Percentiles rank a stretch among this genome's conserved stretches.
phyloP scores from a whole-genome alignment of 1,140 invertebrate genomes.

The Papilio helenus region DNA sequence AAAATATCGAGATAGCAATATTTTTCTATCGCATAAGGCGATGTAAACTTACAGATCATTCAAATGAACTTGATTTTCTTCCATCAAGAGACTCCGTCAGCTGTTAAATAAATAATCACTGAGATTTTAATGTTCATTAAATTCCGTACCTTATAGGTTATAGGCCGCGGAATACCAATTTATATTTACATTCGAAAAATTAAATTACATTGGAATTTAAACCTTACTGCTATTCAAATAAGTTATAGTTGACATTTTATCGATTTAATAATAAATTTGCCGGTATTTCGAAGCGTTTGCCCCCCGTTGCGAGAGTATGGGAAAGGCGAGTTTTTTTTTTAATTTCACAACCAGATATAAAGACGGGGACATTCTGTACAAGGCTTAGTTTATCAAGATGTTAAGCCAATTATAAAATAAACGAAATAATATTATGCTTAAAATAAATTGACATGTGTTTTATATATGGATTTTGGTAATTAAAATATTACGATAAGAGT shows the following conservation, averaged over 20 bases:
- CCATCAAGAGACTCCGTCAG: slow-evolving; percentile 27
- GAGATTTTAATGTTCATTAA: slow-evolving; percentile 45
- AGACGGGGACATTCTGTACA: slow-evolving; percentile 33
- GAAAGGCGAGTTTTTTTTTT: slow-evolving; percentile 45
- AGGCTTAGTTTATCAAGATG: slow-evolving; percentile 16
- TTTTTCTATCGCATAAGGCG: neutral
- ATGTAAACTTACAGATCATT: neutral
- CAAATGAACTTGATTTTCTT: slow-evolving; percentile 25
- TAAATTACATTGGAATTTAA: neutral
- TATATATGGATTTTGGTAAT: neutral
- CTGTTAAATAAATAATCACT: slow-evolving; percentile 37
- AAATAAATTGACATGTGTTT: slow-evolving; percentile 8
- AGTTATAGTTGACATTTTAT: slow-evolving; percentile 9
- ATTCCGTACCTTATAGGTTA: slow-evolving; percentile 42
- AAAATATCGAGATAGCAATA: too few species aligned
- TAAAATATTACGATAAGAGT: neutral
- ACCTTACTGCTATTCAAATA: neutral
- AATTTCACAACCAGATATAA: slow-evolving; percentile 36
- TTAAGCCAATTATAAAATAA: slow-evolving; percentile 25
- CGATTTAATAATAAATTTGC: neutral
- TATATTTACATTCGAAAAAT: neutral
- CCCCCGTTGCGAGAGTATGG: slow-evolving; percentile 46
- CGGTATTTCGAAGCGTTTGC: slow-evolving; percentile 41
- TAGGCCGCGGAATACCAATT: slow-evolving; percentile 23
- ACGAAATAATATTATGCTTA: neutral